Conservation (phyloP, 2,888 invertebrate genomes). For the Gisinianus flammeolus region DNA sequence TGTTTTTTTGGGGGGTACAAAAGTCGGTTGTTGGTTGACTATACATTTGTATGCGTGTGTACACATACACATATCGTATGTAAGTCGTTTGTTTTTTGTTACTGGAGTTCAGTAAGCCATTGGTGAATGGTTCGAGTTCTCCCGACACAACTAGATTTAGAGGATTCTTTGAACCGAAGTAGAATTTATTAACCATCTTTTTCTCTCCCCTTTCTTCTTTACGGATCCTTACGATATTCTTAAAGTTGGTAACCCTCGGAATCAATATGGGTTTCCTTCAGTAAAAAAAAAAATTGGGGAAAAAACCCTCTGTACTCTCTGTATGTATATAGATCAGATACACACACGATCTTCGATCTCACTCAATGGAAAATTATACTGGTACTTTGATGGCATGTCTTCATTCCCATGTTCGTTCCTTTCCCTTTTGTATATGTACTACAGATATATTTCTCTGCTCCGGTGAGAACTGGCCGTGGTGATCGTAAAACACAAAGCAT, state of each 20-base stretch:
- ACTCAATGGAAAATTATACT: slow-evolving; percentile 17
- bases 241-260: neutral
- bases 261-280: neutral
- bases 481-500: neutral
- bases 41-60: neutral
- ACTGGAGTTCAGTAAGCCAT: neutral
- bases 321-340: no score
- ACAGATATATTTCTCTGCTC: no score
- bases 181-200: slow-evolving; percentile 40
- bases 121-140: slow-evolving; percentile 19
- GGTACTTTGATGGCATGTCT: slow-evolving; percentile 7
- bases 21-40: no score
- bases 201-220: slow-evolving; percentile 15
- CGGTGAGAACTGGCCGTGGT: no score
- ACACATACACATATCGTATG: neutral
- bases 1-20: no score
- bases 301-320: no score
- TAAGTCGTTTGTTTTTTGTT: neutral
- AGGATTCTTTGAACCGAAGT: slow-evolving; percentile 37
- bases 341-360: slow-evolving; percentile 14
- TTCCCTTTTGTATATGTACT: no score
- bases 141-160: slow-evolving; percentile 35
- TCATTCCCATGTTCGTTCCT: neutral
- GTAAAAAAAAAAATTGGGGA: no score
- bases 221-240: no score